These are phyloP conservation scores for Acleris sparsana DNA, from an alignment of 2,888 invertebrate species.

Conservation along the genomic window DNA sequence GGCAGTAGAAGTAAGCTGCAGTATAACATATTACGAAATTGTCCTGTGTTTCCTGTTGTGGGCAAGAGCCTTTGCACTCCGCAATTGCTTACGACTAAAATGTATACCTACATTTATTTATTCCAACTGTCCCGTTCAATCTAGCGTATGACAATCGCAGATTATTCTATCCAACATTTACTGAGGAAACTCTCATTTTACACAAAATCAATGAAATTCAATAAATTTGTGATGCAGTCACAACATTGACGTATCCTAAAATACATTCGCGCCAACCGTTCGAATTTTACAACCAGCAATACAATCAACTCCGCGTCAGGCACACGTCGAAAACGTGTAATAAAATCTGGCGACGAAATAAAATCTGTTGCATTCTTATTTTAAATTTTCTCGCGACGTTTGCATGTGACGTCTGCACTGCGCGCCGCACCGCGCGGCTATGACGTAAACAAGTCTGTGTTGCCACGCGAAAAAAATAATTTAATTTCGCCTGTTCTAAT, in stretches of 20 bases:
- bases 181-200: not conserved
- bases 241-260: slow-evolving; percentile 25
- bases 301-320: slow-evolving; percentile 65
- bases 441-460: slow-evolving; percentile 42
- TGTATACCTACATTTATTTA: no score
- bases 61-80: no score
- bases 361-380: slow-evolving; percentile 53
- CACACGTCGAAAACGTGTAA: slow-evolving; percentile 63
- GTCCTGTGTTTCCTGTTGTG: no score
- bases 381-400: slow-evolving; percentile 61
- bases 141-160: no score
- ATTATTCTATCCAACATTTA: not conserved
- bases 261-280: slow-evolving; percentile 26
- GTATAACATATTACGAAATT: no score
- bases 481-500: slow-evolving; percentile 39
- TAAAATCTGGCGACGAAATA: slow-evolving; percentile 65
- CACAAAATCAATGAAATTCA: slow-evolving; percentile 23
- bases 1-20: no score
- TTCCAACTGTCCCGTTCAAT: no score
- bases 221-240: slow-evolving; percentile 22
- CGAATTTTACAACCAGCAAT: slow-evolving; percentile 58
- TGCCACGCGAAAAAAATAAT: slow-evolving; percentile 38
- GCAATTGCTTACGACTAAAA: no score
- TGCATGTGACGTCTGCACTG: slow-evolving; percentile 61
- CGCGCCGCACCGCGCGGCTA: slow-evolving; percentile 49